Evolutionary conservation across 2,797 vertebrate species (phyloP).

Genomic region (Manis crassicaudata): DNA sequence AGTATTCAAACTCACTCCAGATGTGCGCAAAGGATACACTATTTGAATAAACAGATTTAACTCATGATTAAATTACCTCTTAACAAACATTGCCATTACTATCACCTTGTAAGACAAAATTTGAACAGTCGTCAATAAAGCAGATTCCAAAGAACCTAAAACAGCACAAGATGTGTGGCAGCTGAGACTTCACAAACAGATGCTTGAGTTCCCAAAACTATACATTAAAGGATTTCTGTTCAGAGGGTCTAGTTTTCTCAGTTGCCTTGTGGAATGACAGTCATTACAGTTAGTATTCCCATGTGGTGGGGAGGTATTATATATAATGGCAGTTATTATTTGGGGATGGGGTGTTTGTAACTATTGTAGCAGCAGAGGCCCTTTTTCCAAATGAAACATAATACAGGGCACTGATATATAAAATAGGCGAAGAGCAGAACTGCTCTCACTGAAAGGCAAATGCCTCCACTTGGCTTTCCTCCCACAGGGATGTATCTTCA

Average conservation of each 20-base stretch:
- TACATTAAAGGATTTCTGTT: background rate
- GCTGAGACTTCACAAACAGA: background rate
- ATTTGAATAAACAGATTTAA: background rate
- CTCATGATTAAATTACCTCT: background rate
- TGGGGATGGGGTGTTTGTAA: background rate
- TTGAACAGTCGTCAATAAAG: background rate
- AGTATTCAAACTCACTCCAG: background rate
- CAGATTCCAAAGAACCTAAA: background rate
- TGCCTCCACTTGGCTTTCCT: background rate
- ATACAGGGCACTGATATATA: background rate
- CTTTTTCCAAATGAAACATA: background rate
- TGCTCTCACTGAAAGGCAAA: background rate
- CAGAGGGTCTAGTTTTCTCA: background rate
- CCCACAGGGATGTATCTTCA: background rate
- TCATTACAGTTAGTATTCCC: background rate
- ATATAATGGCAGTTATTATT: background rate
- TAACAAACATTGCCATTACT: background rate
- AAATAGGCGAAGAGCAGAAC: conserved; percentile 7
- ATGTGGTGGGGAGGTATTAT: background rate
- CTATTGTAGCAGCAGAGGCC: background rate
- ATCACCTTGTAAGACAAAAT: background rate
- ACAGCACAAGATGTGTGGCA: background rate
- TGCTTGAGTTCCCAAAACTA: background rate
- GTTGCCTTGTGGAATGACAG: background rate
- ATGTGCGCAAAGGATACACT: background rate